Conservation (phyloP, 2,113 vertebrate genomes). For the Anhinga rufa region DNA sequence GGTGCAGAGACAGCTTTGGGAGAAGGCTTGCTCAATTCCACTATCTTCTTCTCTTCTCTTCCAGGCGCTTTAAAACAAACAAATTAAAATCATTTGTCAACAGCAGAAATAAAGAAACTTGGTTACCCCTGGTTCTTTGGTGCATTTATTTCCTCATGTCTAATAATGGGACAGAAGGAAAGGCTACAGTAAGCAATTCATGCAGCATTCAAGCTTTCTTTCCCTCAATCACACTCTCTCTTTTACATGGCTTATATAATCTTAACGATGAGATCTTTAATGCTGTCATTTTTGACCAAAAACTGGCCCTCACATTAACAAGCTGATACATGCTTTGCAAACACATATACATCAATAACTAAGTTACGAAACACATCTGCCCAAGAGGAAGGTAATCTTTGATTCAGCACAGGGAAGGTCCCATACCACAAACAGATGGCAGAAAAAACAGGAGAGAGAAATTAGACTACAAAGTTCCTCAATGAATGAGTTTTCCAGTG, state of each 20-base stretch:
- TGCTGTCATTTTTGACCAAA: not conserved
- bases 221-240: not conserved
- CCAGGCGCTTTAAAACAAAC: constrained; percentile 35
- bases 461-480: not conserved
- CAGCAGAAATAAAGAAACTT: not conserved
- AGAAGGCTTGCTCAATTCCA: constrained; percentile 51
- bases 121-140: not conserved
- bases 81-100: not conserved
- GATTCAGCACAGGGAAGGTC: not conserved
- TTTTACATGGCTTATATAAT: not conserved
- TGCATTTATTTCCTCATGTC: not conserved
- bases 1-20: not conserved
- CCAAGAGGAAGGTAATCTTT: not conserved
- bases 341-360: not conserved
- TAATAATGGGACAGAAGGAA: not conserved
- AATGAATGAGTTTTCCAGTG: not conserved
- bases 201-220: not conserved
- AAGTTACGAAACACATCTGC: not conserved
- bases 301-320: not conserved
- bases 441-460: not conserved
- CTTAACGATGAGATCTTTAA: accelerated
- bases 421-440: not conserved
- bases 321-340: not conserved
- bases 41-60: constrained; percentile 65
- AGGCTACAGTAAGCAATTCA: not conserved